A percentile compares a stretch with the other conserved stretches of the same genome.
These are phyloP conservation scores for Scophthalmus maximus DNA, from an alignment of 2,113 vertebrate species.

Conservation along the genomic window DNA sequence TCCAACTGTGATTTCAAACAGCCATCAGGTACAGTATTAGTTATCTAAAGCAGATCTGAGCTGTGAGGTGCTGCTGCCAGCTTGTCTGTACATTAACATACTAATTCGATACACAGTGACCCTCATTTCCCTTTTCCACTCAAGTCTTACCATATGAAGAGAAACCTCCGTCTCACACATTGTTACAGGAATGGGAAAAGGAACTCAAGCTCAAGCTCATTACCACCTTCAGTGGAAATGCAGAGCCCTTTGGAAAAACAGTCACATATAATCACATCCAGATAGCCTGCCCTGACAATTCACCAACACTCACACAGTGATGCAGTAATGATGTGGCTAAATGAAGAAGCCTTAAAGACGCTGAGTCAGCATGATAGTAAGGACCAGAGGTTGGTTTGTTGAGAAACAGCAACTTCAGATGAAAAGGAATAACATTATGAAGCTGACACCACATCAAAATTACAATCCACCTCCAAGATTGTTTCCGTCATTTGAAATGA, in stretches of 20 bases:
- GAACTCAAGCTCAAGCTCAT: background rate
- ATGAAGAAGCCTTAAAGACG: slow-evolving; percentile 18
- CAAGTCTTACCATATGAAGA: background rate
- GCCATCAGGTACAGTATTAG: background rate
- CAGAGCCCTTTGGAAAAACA: slow-evolving; percentile 13
- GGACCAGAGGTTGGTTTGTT: slow-evolving; percentile 4
- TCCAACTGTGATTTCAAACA: slow-evolving; percentile 2
- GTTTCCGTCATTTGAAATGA: background rate
- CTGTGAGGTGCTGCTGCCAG: slow-evolving; percentile 13
- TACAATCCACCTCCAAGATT: background rate
- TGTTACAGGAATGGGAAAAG: slow-evolving; percentile 1
- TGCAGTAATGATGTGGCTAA: slow-evolving; percentile 2
- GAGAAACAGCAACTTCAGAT: background rate
- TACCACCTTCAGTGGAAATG: background rate
- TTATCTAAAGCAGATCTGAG: background rate
- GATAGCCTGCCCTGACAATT: slow-evolving; percentile 19
- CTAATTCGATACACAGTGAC: slow-evolving; percentile 2
- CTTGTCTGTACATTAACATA: background rate
- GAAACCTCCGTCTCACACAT: background rate
- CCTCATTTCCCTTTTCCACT: slow-evolving; percentile 21
- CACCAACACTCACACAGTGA: background rate
- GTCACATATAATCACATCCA: slow-evolving; percentile 18
- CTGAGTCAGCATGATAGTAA: background rate
- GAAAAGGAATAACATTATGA: background rate
- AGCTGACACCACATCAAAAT: background rate